Conservation (phyloP, 2,113 vertebrate genomes). For the Gavia stellata region DNA sequence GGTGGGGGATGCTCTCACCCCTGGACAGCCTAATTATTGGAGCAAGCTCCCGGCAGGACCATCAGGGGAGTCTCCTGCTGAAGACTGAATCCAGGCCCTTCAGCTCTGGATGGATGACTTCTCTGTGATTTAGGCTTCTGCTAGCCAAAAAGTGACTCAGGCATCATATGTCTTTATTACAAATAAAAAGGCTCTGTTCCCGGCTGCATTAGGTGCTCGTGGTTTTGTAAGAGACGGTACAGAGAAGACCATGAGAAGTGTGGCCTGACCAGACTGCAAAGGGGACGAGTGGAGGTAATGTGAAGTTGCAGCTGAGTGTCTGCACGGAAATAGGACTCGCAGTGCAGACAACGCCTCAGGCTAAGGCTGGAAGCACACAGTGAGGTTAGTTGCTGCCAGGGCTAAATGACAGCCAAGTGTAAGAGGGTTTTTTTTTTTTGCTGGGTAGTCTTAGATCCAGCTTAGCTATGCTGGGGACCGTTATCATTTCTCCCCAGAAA, state of each 20-base stretch:
- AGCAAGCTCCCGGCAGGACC: rapidly evolving
- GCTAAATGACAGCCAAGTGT: neutral
- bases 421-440: neutral
- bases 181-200: neutral
- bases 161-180: rapidly evolving
- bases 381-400: neutral
- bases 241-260: neutral
- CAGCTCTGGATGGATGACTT: neutral
- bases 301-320: neutral
- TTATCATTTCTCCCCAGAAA: neutral
- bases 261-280: neutral
- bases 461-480: neutral
- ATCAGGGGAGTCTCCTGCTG: neutral
- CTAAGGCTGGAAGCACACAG: neutral
- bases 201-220: neutral
- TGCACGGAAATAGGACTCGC: neutral
- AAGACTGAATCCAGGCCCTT: neutral
- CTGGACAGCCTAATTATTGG: neutral
- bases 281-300: rapidly evolving
- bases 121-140: neutral
- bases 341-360: neutral
- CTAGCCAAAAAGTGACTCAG: neutral
- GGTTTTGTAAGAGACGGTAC: neutral
- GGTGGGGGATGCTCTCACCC: neutral
- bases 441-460: neutral